Base-by-base conservation (phyloP, 2,888 invertebrate genomes). In the Lasiommata megera region DNA sequence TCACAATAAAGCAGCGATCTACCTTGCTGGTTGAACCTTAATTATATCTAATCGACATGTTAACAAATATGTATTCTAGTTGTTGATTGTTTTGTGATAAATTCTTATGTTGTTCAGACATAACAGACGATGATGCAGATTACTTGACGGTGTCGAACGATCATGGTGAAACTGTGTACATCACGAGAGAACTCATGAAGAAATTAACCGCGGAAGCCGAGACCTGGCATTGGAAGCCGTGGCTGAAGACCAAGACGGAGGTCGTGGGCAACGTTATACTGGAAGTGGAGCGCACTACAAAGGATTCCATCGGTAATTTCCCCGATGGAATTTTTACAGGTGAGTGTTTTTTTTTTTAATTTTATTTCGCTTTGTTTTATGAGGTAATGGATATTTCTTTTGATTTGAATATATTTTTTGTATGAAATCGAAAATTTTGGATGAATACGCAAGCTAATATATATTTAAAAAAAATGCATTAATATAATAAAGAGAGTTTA, bases 261-360 rank as follows among this genome's bases (percentile, higher is more conserved):
- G 67, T 82, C 1, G 62, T 76, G 0, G 80, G 82, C 3, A 74
- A 82, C 29, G 61, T 82, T 1, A 68, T 80, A 0, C 66, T 66
- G 0, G 79, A 84, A 54, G 58, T 74, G 0, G 65, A 65, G 0
- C 82, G 84, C 47, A 18, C 70, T 1, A 23, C 57, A 0, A 67
- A 69, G 7, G 74, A 81, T 58, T 92, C 93, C 0, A 74, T 88
- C 6, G 89, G 92, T 0, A 93, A 94, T 65, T 94, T 94, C 67
- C 94, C 94, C 0, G 69, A 77, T 0, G 82, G 91, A 52, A 63
- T 83, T 12, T 85, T 92, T 60, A 77, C 77, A 50, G 88, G 92
- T 90, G 43, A 73, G 72, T 64, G 28, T 11, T 8, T 1, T 36
- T 36, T 9, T 5, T 12, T 36, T 12, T 36, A 12, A 23, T 5